A percentile compares a stretch with the other conserved stretches of the same genome.
Conservation (phyloP, 35 echinoderm and acorn worm species). For the Holothuria glaberrima region DNA sequence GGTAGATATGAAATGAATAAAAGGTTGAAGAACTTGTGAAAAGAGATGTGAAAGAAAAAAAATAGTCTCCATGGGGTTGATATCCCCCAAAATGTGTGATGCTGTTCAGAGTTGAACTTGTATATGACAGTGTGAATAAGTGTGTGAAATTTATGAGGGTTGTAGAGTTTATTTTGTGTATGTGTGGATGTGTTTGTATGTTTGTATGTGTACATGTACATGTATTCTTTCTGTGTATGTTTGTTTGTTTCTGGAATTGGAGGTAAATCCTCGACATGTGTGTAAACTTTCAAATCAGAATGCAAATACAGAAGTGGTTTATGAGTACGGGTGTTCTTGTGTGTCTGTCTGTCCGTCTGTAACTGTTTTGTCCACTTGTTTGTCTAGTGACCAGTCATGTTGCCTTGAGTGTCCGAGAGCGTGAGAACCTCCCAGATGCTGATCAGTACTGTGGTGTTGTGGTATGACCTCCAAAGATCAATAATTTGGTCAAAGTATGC, state of each 20-base stretch:
- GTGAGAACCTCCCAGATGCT: slow-evolving; percentile 6
- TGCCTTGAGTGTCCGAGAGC: too few relatives aligned
- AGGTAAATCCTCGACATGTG: neutral
- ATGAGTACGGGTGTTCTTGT: slow-evolving; percentile 1
- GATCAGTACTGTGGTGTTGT: slow-evolving; percentile 40
- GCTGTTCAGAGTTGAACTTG: neutral
- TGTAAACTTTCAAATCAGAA: neutral
- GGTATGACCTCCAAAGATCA: slow-evolving; percentile 31
- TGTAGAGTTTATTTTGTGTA: slow-evolving; percentile 6
- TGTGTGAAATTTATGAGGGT: neutral
- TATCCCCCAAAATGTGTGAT: neutral
- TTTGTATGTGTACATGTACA: neutral
- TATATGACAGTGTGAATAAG: neutral
- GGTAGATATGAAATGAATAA: neutral
- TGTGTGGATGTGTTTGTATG: neutral
- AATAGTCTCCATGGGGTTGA: neutral
- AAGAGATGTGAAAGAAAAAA: neutral
- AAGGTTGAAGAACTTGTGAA: neutral
- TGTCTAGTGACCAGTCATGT: neutral
- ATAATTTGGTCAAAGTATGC: neutral
- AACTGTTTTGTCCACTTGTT: neutral
- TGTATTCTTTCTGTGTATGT: neutral
- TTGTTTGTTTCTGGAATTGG: neutral
- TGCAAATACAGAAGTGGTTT: slow-evolving; percentile 8
- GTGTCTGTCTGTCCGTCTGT: slow-evolving; percentile 2